Evolutionary conservation across 1,140 invertebrate species (phyloP).

Genomic region (Papilio polyxenes): DNA sequence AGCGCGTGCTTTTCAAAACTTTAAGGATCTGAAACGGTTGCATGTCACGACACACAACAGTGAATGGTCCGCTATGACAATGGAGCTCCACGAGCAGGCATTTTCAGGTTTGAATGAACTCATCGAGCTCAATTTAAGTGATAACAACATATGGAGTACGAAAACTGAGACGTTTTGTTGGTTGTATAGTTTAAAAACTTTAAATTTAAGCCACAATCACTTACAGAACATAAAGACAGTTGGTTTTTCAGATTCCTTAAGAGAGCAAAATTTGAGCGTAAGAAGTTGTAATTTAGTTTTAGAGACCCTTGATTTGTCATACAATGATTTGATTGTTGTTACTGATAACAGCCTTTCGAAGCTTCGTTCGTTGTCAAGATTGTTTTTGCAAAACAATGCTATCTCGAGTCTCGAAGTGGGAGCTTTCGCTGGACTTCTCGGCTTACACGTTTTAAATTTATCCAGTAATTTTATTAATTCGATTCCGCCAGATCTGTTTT

Average conservation of each 20-base stretch:
- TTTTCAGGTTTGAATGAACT: slow-evolving; percentile 86
- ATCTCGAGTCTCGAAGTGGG: slow-evolving; percentile 87
- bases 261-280: slow-evolving; percentile 75
- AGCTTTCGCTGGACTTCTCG: slow-evolving; percentile 85
- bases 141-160: slow-evolving; percentile 90
- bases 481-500: slow-evolving; percentile 88
- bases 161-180: slow-evolving; percentile 88
- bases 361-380: slow-evolving; percentile 83
- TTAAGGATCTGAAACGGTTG: slow-evolving; percentile 85
- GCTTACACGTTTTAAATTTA: slow-evolving; percentile 86
- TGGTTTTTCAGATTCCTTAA: slow-evolving; percentile 84
- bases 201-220: slow-evolving; percentile 90
- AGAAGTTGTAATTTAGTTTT: slow-evolving; percentile 84
- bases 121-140: slow-evolving; percentile 86
- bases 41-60: slow-evolving; percentile 88
- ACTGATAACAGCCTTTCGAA: slow-evolving; percentile 86
- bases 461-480: slow-evolving; percentile 88
- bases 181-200: slow-evolving; percentile 83
- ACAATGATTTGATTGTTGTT: slow-evolving; percentile 86
- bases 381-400: slow-evolving; percentile 88
- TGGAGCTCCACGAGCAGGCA: slow-evolving; percentile 87
- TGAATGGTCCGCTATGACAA: slow-evolving; percentile 89
- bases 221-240: slow-evolving; percentile 87
- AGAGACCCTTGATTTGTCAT: slow-evolving; percentile 87
- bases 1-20: slow-evolving; percentile 83